These are phyloP conservation scores for Chrysolina haemoptera DNA, from an alignment of 2,888 invertebrate species.

Conservation along the genomic window DNA sequence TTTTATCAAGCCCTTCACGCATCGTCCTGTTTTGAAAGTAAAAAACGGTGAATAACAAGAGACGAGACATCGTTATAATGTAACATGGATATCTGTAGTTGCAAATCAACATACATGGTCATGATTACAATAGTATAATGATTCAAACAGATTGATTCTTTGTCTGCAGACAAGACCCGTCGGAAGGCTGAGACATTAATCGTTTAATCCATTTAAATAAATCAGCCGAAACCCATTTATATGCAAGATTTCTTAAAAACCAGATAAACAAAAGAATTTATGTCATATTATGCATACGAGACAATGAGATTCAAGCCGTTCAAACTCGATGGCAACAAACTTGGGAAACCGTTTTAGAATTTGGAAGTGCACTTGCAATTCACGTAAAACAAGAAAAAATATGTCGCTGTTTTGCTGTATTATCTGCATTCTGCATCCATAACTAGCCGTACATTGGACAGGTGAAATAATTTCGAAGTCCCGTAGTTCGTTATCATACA, in stretches of 20 bases:
- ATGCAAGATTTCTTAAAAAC: conserved; percentile 64
- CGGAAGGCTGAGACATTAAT: conserved; percentile 65
- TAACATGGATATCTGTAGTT: conserved; percentile 63
- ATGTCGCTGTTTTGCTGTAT: conserved; percentile 8
- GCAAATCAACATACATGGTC: conserved; percentile 65
- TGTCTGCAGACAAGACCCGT: conserved; percentile 64
- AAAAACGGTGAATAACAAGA: conserved; percentile 47
- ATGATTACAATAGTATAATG: conserved; percentile 67
- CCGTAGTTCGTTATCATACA: conserved; percentile 5
- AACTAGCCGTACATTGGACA: conserved; percentile 13
- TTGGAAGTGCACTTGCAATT: conserved; percentile 19
- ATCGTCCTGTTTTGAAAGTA: conserved; percentile 45
- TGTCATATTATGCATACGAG: conserved; percentile 50
- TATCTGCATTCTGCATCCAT: conserved; percentile 22
- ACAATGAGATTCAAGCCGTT: conserved; percentile 44
- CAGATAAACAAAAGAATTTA: conserved; percentile 61
- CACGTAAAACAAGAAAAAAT: conserved; percentile 22
- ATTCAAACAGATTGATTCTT: conserved; percentile 67
- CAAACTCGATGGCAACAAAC: conserved; percentile 41
- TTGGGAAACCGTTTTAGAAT: conserved; percentile 21
- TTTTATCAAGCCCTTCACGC: conserved; percentile 38
- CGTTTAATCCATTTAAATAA: conserved; percentile 67
- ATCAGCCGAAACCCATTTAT: conserved; percentile 65
- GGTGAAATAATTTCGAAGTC: conserved; percentile 8
- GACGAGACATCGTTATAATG: conserved; percentile 51